Evolutionary conservation across 2,888 invertebrate species (phyloP).

Genomic region (Mimas tiliae): DNA sequence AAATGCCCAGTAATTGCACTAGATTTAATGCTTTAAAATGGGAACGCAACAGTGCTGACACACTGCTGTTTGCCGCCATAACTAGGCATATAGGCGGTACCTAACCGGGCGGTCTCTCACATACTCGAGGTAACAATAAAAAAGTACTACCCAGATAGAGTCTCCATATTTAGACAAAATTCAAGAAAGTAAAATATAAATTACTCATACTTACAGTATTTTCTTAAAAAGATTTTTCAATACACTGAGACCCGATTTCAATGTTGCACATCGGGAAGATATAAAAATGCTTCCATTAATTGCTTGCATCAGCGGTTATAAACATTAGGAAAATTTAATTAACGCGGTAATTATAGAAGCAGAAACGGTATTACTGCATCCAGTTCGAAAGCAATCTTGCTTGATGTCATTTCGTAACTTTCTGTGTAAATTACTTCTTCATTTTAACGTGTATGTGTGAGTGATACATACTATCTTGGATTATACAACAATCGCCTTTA

Average conservation of each 20-base stretch:
- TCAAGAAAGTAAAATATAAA: no score
- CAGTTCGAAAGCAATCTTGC: slow-evolving; percentile 1
- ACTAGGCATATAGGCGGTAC: no score
- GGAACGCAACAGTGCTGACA: no score
- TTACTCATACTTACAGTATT: no score
- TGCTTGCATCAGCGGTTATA: neutral
- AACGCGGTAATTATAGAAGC: neutral
- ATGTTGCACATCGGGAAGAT: neutral
- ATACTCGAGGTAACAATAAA: no score
- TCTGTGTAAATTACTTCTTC: neutral
- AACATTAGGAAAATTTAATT: slow-evolving; percentile 16
- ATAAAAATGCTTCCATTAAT: slow-evolving; percentile 8
- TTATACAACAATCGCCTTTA: no score
- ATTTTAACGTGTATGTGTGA: neutral
- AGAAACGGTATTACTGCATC: neutral
- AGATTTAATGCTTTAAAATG: no score
- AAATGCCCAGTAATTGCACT: no score
- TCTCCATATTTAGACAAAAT: neutral
- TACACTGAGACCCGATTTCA: neutral
- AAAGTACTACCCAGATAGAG: no score
- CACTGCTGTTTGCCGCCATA: no score
- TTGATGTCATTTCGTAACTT: slow-evolving; percentile 9
- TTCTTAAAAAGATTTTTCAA: neutral
- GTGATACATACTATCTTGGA: neutral
- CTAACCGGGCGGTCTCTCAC: no score